phyloP scores from a whole-genome alignment of 1,140 invertebrate species.

The Babylonia areolata region DNA sequence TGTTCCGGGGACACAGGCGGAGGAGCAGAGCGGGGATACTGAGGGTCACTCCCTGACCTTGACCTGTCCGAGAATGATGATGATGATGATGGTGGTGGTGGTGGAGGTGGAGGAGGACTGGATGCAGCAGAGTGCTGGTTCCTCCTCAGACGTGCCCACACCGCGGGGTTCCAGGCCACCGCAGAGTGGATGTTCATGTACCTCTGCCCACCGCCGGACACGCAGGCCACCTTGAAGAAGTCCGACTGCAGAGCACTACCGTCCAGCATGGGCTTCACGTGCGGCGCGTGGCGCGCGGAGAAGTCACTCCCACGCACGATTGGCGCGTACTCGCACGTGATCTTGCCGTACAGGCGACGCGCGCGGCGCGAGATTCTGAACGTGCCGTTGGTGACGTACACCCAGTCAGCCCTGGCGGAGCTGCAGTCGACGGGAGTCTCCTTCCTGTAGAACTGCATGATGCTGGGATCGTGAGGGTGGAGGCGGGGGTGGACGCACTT shows the following conservation, averaged over 20 bases:
- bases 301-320: constrained; percentile 57
- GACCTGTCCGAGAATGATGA: not conserved
- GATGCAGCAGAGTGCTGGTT: too few relatives aligned
- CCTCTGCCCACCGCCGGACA: constrained; percentile 53
- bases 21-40: too few relatives aligned
- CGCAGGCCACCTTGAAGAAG: constrained; percentile 64
- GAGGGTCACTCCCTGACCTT: too few relatives aligned
- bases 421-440: constrained; percentile 80
- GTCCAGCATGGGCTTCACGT: constrained; percentile 59
- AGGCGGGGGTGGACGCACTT: constrained; percentile 82
- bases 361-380: constrained; percentile 55
- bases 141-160: constrained; percentile 28
- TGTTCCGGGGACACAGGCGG: not conserved
- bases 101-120: not conserved
- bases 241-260: constrained; percentile 58
- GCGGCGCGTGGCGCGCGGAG: constrained; percentile 42
- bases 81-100: not conserved
- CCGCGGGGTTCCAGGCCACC: constrained; percentile 53
- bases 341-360: constrained; percentile 56
- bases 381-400: constrained; percentile 60
- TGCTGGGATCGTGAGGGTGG: constrained; percentile 81
- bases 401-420: constrained; percentile 74
- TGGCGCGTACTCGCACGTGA: constrained; percentile 65
- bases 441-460: constrained; percentile 82
- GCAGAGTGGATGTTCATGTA: constrained; percentile 70